A percentile compares a stretch with the other conserved stretches of the same genome.
phyloP scores from a whole-genome alignment of 2,113 vertebrate genomes.

The Rhegmatorhina hoffmannsi region DNA sequence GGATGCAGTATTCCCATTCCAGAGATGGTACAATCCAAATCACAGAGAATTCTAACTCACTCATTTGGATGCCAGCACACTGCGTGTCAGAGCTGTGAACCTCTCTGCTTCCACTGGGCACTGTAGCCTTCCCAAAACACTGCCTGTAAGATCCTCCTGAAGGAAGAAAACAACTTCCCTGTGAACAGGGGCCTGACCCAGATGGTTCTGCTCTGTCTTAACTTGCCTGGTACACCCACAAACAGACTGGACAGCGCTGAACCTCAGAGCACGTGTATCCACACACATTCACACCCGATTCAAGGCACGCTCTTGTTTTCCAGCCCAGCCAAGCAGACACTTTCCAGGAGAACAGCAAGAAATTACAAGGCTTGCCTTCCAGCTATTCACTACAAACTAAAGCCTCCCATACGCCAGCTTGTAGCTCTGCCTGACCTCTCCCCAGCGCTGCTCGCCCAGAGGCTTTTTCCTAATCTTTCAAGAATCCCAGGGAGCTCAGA shows the following conservation, averaged over 20 bases:
- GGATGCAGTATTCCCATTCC: background rate
- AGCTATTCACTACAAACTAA: constrained; percentile 20
- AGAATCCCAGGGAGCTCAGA: background rate
- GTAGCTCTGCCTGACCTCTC: constrained; percentile 3
- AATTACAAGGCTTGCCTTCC: background rate
- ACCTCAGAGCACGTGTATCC: background rate
- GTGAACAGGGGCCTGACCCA: background rate
- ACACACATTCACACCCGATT: background rate
- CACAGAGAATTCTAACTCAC: background rate
- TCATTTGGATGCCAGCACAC: rapidly evolving
- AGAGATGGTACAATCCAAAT: background rate
- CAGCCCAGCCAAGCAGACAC: background rate
- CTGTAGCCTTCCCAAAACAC: rapidly evolving
- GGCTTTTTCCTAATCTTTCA: constrained; percentile 26
- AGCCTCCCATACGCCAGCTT: background rate
- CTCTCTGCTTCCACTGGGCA: rapidly evolving
- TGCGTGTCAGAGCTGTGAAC: background rate
- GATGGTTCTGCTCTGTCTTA: background rate
- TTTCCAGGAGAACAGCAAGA: constrained; percentile 7
- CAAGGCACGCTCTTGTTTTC: background rate
- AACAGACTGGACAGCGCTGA: background rate
- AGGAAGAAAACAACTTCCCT: background rate
- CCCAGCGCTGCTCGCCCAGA: background rate
- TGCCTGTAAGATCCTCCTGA: background rate
- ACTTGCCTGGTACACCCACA: background rate